Percentiles rank a stretch among this genome's conserved stretches.
These are phyloP conservation scores for Spongia lamella DNA, from an alignment of 37 sponge, comb jelly and placozoan species.

Conservation along the genomic window DNA sequence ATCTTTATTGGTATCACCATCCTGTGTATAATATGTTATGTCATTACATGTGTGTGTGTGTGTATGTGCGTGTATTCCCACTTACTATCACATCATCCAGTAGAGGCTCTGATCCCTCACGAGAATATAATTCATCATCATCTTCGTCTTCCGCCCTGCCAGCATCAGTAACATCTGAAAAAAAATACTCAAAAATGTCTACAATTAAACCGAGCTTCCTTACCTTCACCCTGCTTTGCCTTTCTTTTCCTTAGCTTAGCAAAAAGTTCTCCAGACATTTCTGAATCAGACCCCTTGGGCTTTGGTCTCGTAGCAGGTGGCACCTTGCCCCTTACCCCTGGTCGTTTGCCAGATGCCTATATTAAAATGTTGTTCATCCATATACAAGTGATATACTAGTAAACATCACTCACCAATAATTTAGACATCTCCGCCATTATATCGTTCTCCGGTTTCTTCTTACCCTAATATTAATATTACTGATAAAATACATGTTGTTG, in stretches of 20 bases:
- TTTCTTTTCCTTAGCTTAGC: constrained; percentile 51
- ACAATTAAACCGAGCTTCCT: not conserved
- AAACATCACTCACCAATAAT: constrained; percentile 44
- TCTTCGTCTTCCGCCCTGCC: too few species aligned
- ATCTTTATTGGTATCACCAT: too few species aligned
- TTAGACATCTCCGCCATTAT: constrained; percentile 77
- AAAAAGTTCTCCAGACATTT: constrained; percentile 34
- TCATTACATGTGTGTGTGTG: too few species aligned
- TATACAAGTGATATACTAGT: not conserved
- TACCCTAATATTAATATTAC: constrained; percentile 3
- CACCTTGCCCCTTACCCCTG: not conserved
- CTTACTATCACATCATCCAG: too few species aligned
- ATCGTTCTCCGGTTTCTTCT: not conserved
- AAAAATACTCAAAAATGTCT: too few species aligned
- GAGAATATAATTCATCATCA: too few species aligned
- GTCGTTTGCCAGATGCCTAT: not conserved
- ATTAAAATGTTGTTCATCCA: not conserved
- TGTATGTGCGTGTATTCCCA: too few species aligned
- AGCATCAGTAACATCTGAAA: too few species aligned
- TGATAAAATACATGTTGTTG: not conserved
- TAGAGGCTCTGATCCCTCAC: too few species aligned
- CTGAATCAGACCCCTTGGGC: not conserved
- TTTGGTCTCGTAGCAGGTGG: constrained; percentile 33
- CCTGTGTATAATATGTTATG: too few species aligned
- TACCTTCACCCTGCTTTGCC: constrained; percentile 39